phyloP scores from a whole-genome alignment of 2,113 vertebrate genomes.

The Tachycineta bicolor region DNA sequence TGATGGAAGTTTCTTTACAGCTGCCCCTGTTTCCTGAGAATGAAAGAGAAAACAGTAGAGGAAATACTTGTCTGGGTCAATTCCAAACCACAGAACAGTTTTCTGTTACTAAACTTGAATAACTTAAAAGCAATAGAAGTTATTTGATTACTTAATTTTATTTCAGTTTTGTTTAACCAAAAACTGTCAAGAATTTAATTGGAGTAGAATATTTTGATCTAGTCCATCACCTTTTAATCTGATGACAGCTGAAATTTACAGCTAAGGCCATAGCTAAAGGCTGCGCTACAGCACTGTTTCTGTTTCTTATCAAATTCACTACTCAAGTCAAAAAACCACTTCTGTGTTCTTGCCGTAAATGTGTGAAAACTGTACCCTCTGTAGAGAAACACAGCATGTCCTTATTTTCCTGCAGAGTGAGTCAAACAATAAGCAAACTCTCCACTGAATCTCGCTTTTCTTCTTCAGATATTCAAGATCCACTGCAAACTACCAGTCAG shows the following conservation, averaged over 20 bases:
- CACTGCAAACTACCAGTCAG: constrained; percentile 90
- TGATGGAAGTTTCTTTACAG: neutral
- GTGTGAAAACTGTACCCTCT: neutral
- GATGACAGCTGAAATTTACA: neutral
- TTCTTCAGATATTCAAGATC: constrained; percentile 75
- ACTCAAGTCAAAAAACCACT: neutral
- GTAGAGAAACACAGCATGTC: neutral
- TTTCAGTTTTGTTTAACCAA: neutral
- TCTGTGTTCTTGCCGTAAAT: neutral
- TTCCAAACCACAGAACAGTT: neutral
- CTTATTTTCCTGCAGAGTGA: neutral
- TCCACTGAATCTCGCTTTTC: neutral
- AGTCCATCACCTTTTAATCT: neutral
- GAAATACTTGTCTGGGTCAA: constrained; percentile 19
- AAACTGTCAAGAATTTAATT: neutral
- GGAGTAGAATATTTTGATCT: neutral
- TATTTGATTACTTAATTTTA: neutral
- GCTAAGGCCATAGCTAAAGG: neutral
- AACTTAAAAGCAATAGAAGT: neutral
- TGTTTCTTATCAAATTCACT: neutral
- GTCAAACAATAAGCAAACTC: neutral
- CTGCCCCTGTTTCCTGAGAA: neutral
- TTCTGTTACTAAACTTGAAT: neutral
- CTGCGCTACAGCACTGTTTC: neutral
- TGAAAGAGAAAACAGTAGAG: neutral